Evolutionary conservation across 2,113 vertebrate species (phyloP), one percentile per base, ranked within the genome.

Genomic region (Phrynocephalus versicolor): DNA sequence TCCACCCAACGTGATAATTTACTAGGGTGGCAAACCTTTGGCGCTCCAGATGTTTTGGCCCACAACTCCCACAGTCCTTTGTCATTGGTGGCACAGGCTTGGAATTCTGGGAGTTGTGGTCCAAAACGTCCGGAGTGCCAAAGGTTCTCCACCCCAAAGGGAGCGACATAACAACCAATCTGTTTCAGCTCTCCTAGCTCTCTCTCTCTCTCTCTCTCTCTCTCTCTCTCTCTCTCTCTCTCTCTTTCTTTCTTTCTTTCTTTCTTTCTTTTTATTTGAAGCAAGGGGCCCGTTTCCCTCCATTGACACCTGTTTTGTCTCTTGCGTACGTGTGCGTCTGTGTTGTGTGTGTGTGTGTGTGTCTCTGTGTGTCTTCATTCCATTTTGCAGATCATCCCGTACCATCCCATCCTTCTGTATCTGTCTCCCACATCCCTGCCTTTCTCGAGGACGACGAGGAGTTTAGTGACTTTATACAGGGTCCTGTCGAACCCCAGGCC

Each of bases 381-480:
- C 97, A 94, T 98, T 98, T 98, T 97, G 90, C 98, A 99, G 98
- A 99, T 97, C 97, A 97, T 95, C 97, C 93, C 94, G 95, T 97
- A 93, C 94, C 98, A 98, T 97, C 97, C 96, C 98, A 98, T 96
- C 94, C 95, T 93, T 94, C 98, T 96, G 96, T 97, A 89, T 96
- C 97, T 97, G 96, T 97, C 93, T 95, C 95, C 93, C 96, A 94
- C 90, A 90, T 96, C 94, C 94, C 97, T 93, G 93, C 97, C 96
- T 96, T 98, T 94, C 96, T 96, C n/a, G 96, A 97, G 91, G 98
- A 97, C 93, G 98, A 97, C 93, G 98, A 98, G 62, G 98, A 98
- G 90, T 99, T 99, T 98, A 99, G 97, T 97, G 98, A 98, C 96
- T 99, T 99, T 98, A 96, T 99, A 93, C 98, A 98, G 94, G 98